Percentiles rank a stretch among this genome's conserved stretches.
These are phyloP conservation scores for Achatina immaculata DNA, from an alignment of 1,140 invertebrate species.

Conservation along the genomic window DNA sequence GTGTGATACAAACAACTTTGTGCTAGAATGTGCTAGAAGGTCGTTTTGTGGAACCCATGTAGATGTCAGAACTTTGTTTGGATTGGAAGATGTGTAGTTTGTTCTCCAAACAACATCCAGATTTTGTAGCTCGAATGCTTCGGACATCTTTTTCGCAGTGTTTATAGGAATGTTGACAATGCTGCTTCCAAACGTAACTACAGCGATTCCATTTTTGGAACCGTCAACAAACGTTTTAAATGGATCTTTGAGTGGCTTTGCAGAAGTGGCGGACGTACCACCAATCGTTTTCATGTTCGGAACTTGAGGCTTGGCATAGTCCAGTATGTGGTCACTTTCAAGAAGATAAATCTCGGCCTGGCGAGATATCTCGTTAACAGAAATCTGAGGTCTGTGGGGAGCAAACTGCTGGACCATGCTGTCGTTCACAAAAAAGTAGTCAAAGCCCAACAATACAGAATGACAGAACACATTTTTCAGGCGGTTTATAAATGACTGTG, in stretches of 20 bases:
- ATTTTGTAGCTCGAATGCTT: slow-evolving; percentile 18
- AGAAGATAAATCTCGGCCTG: slow-evolving; percentile 41
- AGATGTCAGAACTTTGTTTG: slow-evolving; percentile 14
- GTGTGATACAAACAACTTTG: slow-evolving; percentile 54
- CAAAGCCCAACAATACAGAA: not conserved
- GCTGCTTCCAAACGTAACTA: slow-evolving; percentile 47
- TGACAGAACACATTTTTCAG: not conserved
- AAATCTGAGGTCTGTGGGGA: slow-evolving; percentile 22
- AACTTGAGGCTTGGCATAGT: slow-evolving; percentile 44
- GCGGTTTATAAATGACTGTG: not conserved
- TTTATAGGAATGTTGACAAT: slow-evolving; percentile 16
- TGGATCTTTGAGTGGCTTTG: slow-evolving; percentile 21
- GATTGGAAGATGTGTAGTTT: not conserved
- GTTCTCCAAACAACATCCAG: slow-evolving; percentile 26
- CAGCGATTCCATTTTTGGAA: slow-evolving; percentile 36
- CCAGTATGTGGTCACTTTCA: slow-evolving; percentile 44
- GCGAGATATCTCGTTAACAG: not conserved
- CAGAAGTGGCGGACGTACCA: slow-evolving; percentile 35
- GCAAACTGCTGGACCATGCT: not conserved
- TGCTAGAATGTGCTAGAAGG: slow-evolving; percentile 34
- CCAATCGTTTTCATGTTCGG: slow-evolving; percentile 50
- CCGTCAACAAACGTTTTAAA: slow-evolving; percentile 37
- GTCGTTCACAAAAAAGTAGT: not conserved
- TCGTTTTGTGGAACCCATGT: slow-evolving; percentile 43
- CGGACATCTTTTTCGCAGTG: slow-evolving; percentile 36